phyloP scores from a whole-genome alignment of 2,113 vertebrate species.

The Lampris incognitus region DNA sequence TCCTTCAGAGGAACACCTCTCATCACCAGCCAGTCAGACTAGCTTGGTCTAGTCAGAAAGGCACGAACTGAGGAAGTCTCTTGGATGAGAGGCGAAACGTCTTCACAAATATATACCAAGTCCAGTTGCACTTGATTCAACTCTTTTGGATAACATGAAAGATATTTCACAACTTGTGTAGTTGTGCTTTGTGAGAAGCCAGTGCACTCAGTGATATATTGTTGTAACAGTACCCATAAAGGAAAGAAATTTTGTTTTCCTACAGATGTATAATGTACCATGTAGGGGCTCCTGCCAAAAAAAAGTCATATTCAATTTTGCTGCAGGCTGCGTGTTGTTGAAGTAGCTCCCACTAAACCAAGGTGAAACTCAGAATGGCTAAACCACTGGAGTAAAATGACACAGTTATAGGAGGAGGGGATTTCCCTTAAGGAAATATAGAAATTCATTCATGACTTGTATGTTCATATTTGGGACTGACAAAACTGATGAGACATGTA shows the following conservation, averaged over 20 bases:
- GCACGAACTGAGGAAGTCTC: no score
- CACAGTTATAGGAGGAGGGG: constrained; percentile 38
- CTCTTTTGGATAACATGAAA: constrained; percentile 27
- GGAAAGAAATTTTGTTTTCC: constrained; percentile 58
- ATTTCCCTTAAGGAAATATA: constrained; percentile 23
- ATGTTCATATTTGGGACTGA: constrained; percentile 27
- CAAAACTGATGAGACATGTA: constrained; percentile 6
- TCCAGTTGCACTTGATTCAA: no score
- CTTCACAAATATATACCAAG: no score
- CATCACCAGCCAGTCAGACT: no score
- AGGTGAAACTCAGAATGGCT: constrained; percentile 43
- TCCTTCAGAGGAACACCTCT: no score
- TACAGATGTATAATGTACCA: constrained; percentile 52
- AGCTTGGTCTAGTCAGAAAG: no score
- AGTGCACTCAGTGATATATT: constrained; percentile 62
- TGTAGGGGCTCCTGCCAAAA: constrained; percentile 43
- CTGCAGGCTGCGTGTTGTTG: constrained; percentile 22
- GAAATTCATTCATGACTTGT: constrained; percentile 44
- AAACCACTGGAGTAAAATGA: constrained; percentile 40
- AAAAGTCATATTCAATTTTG: constrained; percentile 62
- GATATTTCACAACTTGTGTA: constrained; percentile 76
- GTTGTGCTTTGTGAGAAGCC: constrained; percentile 65
- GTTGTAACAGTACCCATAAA: constrained; percentile 62
- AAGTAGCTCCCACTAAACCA: constrained; percentile 52
- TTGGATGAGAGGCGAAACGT: no score